phyloP scores from a whole-genome alignment of 2,888 invertebrate genomes.

The Hetaerina titia region DNA sequence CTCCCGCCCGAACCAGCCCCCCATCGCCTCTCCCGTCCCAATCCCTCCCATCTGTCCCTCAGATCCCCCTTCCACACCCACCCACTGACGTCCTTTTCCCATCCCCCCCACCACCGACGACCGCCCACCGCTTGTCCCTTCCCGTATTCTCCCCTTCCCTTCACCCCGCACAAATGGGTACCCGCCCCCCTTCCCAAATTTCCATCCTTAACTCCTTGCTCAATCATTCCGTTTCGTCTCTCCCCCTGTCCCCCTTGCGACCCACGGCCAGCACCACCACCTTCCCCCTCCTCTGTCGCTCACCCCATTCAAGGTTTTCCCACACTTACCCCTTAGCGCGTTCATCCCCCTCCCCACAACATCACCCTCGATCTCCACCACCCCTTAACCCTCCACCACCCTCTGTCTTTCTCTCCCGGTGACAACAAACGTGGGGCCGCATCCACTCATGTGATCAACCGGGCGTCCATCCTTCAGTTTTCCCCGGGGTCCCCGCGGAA shows the following conservation, averaged over 20 bases:
- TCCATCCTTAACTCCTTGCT: slow-evolving; percentile 64
- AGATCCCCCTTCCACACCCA: too few relatives aligned
- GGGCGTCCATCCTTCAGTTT: neutral
- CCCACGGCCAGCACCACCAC: neutral
- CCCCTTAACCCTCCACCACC: neutral
- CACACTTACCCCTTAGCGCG: neutral
- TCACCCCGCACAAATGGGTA: neutral
- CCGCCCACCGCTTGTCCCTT: neutral
- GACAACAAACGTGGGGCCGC: slow-evolving; percentile 1
- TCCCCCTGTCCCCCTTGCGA: neutral
- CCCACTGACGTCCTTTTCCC: too few relatives aligned
- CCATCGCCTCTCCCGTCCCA: neutral
- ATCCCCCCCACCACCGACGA: neutral
- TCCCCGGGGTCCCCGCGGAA: neutral
- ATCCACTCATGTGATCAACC: slow-evolving; percentile 24
- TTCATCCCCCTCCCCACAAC: neutral
- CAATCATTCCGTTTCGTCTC: slow-evolving; percentile 48
- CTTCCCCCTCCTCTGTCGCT: neutral
- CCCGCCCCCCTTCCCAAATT: neutral
- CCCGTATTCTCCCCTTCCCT: slow-evolving; percentile 10
- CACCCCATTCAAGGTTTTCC: neutral
- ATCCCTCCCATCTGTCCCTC: neutral
- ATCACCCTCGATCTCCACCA: neutral
- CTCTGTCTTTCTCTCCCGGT: neutral
- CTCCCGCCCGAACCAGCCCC: neutral